Conservation (phyloP, 2,888 invertebrate genomes). For the Drosophila phalerata region DNA sequence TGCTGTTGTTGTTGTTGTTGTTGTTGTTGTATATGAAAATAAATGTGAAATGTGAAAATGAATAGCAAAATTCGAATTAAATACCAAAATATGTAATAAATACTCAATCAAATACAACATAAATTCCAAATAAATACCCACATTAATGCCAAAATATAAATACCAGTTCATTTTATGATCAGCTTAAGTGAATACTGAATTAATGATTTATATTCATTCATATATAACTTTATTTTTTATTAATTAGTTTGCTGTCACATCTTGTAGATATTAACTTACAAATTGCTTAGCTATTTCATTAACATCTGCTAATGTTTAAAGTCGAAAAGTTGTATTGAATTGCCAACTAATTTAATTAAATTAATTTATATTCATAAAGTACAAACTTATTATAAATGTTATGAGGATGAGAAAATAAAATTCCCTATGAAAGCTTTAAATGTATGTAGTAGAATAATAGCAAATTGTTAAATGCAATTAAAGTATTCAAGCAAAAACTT, state of each 20-base stretch:
- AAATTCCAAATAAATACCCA: constrained; percentile 54
- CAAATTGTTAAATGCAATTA: neutral
- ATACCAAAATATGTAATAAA: constrained; percentile 47
- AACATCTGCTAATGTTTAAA: neutral
- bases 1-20: constrained; percentile 1
- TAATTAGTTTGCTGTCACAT: constrained; percentile 3
- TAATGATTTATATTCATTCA: constrained; percentile 9
- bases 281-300: neutral
- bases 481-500: neutral
- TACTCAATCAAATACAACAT: constrained; percentile 54
- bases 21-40: constrained; percentile 48
- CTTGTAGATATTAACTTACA: neutral
- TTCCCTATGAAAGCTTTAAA: too few relatives aligned
- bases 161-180: constrained; percentile 22
- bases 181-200: constrained; percentile 21
- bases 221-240: constrained; percentile 1
- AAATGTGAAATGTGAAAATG: constrained; percentile 55
- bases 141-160: constrained; percentile 48
- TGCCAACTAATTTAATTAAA: neutral
- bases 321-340: neutral
- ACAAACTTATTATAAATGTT: too few relatives aligned
- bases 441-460: neutral
- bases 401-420: too few relatives aligned
- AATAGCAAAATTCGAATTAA: constrained; percentile 55
- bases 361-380: too few relatives aligned